Evolutionary conservation across 2,797 vertebrate species (phyloP).

Genomic region (Diplodus sargus): DNA sequence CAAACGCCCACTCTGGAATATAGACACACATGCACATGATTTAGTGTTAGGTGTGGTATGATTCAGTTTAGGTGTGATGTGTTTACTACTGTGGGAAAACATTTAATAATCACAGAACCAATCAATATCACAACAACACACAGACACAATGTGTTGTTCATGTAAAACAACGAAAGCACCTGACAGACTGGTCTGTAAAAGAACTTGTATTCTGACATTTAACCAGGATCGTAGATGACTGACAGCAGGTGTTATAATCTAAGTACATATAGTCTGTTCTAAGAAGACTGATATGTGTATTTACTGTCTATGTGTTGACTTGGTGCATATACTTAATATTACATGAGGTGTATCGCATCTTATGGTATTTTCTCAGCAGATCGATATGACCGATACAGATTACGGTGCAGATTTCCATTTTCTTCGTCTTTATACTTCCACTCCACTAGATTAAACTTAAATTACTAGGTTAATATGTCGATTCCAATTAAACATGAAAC

Average conservation of each 20-base stretch:
- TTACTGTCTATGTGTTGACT: background rate
- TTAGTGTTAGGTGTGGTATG: background rate
- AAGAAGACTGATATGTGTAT: background rate
- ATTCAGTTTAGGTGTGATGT: background rate
- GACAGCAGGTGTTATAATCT: background rate
- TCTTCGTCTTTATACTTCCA: no score
- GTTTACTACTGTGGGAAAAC: background rate
- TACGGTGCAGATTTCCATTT: no score
- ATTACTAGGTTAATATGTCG: no score
- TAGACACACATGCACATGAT: constrained; percentile 27
- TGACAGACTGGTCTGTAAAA: background rate
- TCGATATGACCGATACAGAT: no score
- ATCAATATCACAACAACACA: background rate
- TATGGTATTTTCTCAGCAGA: no score
- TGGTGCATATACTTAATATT: no score
- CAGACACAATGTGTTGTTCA: background rate
- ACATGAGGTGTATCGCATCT: background rate
- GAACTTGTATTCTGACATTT: background rate
- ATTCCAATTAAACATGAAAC: no score
- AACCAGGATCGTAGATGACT: background rate
- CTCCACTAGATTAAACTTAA: no score
- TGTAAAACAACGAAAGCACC: background rate
- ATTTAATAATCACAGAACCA: background rate
- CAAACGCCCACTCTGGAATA: constrained; percentile 94
- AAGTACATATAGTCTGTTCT: background rate